These are phyloP conservation scores for Polymixis lichenea DNA, from an alignment of 2,888 invertebrate species.

Conservation along the genomic window DNA sequence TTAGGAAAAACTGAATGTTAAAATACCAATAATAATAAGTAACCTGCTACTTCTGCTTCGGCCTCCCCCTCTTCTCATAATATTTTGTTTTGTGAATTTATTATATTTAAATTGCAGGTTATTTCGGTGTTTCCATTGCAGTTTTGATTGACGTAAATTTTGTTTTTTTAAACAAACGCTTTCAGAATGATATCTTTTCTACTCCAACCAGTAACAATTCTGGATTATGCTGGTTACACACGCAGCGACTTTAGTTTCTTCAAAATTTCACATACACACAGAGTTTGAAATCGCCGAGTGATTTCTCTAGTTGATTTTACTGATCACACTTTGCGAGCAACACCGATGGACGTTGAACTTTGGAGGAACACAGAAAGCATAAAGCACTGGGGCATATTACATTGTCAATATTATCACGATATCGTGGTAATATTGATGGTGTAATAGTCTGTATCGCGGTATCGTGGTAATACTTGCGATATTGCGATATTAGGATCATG, in stretches of 20 bases:
- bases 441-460: too few species aligned
- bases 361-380: not conserved
- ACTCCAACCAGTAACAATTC: constrained; percentile 17
- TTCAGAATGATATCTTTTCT: not conserved
- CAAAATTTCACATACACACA: not conserved
- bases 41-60: constrained; percentile 66
- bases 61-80: constrained; percentile 52
- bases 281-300: not conserved
- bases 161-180: not conserved
- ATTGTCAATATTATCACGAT: too few species aligned
- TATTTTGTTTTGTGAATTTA: constrained; percentile 37
- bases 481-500: too few species aligned
- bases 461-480: too few species aligned
- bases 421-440: too few species aligned
- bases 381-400: too few species aligned
- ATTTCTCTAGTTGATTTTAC: not conserved
- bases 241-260: not conserved
- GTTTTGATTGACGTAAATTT: constrained; percentile 25
- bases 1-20: too few species aligned
- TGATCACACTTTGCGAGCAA: not conserved
- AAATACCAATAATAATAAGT: constrained; percentile 10
- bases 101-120: constrained; percentile 21
- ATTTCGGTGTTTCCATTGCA: constrained; percentile 28
- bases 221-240: not conserved
- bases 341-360: not conserved